A percentile compares a stretch with the other conserved stretches of the same genome.
Conservation (phyloP, 30 jellyfish, hydroid and myxozoan genomes). For the Aurelia coerulea region DNA sequence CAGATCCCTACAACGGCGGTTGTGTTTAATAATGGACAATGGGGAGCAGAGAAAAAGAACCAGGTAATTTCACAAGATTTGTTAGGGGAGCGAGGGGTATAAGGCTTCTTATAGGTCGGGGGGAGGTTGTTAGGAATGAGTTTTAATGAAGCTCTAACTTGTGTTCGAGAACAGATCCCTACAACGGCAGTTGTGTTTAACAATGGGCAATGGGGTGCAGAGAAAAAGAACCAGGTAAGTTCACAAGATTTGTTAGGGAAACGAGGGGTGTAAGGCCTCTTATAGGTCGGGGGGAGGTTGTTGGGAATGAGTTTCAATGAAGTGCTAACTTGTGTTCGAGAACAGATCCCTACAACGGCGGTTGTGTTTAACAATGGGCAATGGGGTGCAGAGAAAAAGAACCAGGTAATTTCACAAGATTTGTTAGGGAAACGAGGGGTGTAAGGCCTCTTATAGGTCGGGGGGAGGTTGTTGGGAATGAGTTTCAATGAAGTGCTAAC, state of each 20-base stretch:
- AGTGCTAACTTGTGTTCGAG: conserved; percentile 78
- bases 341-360: conserved; percentile 80
- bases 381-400: conserved; percentile 93
- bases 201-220: conserved; percentile 91
- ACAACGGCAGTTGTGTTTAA: conserved; percentile 81
- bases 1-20: conserved; percentile 83
- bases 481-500: too few species aligned
- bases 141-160: conserved; percentile 71
- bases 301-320: conserved; percentile 87
- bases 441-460: background rate
- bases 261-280: too few species aligned
- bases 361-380: conserved; percentile 80
- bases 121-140: conserved; percentile 90
- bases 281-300: too few species aligned
- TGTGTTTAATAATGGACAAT: conserved; percentile 78
- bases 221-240: conserved; percentile 78
- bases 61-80: conserved; percentile 37
- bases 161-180: conserved; percentile 76
- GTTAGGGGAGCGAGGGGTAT: background rate
- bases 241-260: too few species aligned
- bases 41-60: conserved; percentile 94
- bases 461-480: conserved; percentile 92
- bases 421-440: background rate
- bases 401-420: conserved; percentile 47
- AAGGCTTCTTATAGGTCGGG: conserved; percentile 8